phyloP scores from a whole-genome alignment of 2,113 vertebrate genomes.

The Vanacampus margaritifer region DNA sequence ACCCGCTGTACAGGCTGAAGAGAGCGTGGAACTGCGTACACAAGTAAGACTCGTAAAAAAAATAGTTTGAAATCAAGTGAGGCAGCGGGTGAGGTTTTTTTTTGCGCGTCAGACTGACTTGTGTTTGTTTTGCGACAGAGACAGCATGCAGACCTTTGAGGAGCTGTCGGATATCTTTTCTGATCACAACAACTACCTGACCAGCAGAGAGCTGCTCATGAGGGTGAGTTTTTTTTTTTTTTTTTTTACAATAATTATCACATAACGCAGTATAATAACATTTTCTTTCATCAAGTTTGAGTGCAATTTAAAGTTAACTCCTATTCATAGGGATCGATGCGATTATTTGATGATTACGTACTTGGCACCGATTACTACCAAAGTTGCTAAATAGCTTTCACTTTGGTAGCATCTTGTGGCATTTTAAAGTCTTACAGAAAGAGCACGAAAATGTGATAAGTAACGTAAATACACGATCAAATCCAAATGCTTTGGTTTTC shows the following conservation, averaged over 20 bases:
- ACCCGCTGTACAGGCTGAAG: slow-evolving; percentile 91
- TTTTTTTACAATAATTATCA: neutral
- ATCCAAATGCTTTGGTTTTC: too few relatives aligned
- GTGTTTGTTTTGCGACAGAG: slow-evolving; percentile 65
- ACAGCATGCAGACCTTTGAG: slow-evolving; percentile 86
- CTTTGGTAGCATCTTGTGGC: too few relatives aligned
- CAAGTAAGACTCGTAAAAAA: slow-evolving; percentile 76
- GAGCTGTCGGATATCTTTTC: slow-evolving; percentile 95
- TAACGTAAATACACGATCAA: too few relatives aligned
- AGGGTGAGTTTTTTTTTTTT: slow-evolving; percentile 73
- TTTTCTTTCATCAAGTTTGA: too few relatives aligned
- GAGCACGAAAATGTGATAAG: too few relatives aligned
- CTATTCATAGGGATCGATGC: too few relatives aligned
- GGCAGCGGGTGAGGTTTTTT: neutral
- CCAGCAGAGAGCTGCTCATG: slow-evolving; percentile 91
- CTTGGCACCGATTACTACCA: too few relatives aligned
- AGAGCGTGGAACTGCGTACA: slow-evolving; percentile 84
- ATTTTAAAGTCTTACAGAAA: too few relatives aligned
- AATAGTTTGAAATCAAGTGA: neutral
- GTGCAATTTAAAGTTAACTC: too few relatives aligned
- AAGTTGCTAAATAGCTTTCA: too few relatives aligned
- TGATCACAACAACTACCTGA: slow-evolving; percentile 90
- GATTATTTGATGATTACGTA: too few relatives aligned
- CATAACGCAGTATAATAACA: too few relatives aligned
- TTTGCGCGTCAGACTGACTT: neutral